These are phyloP conservation scores for Cichlasoma orientale DNA, from an alignment of 2,797 vertebrate genomes.

Conservation along the genomic window DNA sequence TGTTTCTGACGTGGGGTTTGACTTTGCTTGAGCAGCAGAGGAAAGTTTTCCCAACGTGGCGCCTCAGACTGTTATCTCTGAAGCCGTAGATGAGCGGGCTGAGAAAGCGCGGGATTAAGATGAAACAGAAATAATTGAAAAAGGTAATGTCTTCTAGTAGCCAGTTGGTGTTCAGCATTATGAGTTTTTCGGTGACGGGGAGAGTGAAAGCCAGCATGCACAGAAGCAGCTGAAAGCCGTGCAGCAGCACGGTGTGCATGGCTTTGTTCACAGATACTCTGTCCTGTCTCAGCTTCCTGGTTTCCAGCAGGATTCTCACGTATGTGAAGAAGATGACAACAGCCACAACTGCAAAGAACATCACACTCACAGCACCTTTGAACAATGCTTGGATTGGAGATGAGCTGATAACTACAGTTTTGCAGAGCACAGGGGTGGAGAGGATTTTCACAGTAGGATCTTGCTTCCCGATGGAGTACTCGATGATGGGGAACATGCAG, in stretches of 20 bases:
- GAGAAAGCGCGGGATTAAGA: conserved; percentile 77
- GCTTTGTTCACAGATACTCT: conserved; percentile 74
- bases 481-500: conserved; percentile 46
- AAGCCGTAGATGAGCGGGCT: conserved; percentile 81
- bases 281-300: conserved; percentile 74
- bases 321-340: conserved; percentile 81
- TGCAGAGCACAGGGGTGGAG: conserved; percentile 63
- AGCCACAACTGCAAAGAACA: conserved; percentile 75
- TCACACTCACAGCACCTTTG: conserved; percentile 48
- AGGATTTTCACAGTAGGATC: conserved; percentile 33
- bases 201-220: conserved; percentile 75
- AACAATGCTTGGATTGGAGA: conserved; percentile 68
- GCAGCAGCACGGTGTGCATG: conserved; percentile 81
- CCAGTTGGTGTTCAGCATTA: conserved; percentile 48
- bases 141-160: conserved; percentile 62
- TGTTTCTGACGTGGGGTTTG: background rate
- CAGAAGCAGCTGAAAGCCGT: conserved; percentile 80
- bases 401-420: conserved; percentile 5
- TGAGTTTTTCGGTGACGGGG: conserved; percentile 70
- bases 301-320: conserved; percentile 77
- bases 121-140: conserved; percentile 77
- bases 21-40: conserved; percentile 38
- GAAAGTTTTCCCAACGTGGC: conserved; percentile 53
- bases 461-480: conserved; percentile 43
- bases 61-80: conserved; percentile 73